phyloP scores from a whole-genome alignment of 2,113 vertebrate species.

The Oncorhynchus nerka region DNA sequence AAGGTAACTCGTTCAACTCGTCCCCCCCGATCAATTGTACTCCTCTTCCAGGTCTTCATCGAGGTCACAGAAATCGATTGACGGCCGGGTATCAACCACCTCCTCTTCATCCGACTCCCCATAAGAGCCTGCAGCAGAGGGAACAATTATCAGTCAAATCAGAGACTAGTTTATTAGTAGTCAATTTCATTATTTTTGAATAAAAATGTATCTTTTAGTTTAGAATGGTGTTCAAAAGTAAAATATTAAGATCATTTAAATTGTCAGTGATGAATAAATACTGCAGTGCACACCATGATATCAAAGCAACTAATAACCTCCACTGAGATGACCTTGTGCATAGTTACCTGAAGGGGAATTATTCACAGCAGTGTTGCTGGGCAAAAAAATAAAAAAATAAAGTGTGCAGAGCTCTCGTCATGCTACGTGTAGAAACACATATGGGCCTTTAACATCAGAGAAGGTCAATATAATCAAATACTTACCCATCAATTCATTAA shows the following conservation, averaged over 20 bases:
- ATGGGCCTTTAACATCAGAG: neutral
- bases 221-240: no score
- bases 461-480: neutral
- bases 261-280: no score
- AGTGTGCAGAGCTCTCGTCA: neutral
- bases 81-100: constrained; percentile 73
- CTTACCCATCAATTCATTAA: neutral
- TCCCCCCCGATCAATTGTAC: constrained; percentile 45
- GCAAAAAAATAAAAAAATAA: neutral
- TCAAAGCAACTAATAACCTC: neutral
- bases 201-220: no score
- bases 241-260: no score
- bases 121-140: constrained; percentile 81
- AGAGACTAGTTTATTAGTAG: no score
- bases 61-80: constrained; percentile 77
- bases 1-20: neutral
- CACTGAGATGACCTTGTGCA: neutral
- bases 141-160: neutral
- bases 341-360: neutral
- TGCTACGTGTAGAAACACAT: neutral
- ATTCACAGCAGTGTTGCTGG: neutral
- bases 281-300: neutral
- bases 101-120: constrained; percentile 80
- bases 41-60: constrained; percentile 73
- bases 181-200: no score